Evolutionary conservation across 2,888 invertebrate genomes (phyloP).

Genomic region (Torymus aiolomorphi): DNA sequence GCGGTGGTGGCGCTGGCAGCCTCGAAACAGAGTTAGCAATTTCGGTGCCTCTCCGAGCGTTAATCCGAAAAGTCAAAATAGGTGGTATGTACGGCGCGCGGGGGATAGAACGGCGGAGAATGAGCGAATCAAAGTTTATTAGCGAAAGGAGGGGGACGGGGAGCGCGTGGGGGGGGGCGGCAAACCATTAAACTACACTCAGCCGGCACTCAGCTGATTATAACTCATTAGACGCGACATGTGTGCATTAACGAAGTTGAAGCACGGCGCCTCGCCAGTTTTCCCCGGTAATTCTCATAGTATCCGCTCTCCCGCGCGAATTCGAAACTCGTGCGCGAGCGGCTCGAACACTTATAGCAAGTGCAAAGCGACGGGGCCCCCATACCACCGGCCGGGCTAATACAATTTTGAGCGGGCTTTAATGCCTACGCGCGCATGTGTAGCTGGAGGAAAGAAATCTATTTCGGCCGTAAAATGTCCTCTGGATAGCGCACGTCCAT

Average conservation of each 20-base stretch:
- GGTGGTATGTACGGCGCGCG: background rate
- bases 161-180: slow-evolving; percentile 54
- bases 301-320: too few species aligned
- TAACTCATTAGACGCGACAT: slow-evolving; percentile 70
- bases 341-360: too few species aligned
- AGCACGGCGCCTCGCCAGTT: slow-evolving; percentile 33
- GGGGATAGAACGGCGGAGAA: slow-evolving; percentile 25
- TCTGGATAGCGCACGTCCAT: too few species aligned
- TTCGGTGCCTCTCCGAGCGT: slow-evolving; percentile 18
- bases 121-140: slow-evolving; percentile 53
- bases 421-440: too few species aligned
- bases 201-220: slow-evolving; percentile 66
- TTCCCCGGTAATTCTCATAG: too few species aligned
- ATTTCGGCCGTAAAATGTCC: background rate
- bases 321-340: too few species aligned
- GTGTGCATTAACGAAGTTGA: slow-evolving; percentile 68
- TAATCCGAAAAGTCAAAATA: slow-evolving; percentile 52
- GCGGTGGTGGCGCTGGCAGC: too few species aligned
- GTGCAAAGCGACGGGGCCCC: too few species aligned
- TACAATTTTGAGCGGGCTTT: slow-evolving; percentile 18
- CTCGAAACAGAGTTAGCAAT: slow-evolving; percentile 25
- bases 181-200: slow-evolving; percentile 71
- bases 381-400: slow-evolving; percentile 5
- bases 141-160: slow-evolving; percentile 38
- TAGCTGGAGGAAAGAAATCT: slow-evolving; percentile 11